Evolutionary conservation across 2,797 vertebrate species (phyloP).

Genomic region (Notoglanidium macrostoma): DNA sequence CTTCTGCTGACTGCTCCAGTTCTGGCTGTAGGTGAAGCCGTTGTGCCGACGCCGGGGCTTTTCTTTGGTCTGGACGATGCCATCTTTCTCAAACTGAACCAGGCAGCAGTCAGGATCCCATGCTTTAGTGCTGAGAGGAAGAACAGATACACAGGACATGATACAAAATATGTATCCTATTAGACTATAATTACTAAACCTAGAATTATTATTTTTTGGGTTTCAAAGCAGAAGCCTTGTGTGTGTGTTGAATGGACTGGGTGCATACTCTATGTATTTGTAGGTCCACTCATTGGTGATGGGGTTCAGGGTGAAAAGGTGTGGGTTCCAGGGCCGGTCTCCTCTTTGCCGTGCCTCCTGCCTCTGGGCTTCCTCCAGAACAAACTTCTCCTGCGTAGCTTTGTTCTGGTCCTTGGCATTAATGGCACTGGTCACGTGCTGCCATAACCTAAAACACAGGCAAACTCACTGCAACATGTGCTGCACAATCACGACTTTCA

Average conservation of each 20-base stretch:
- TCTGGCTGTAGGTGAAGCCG: constrained; percentile 75
- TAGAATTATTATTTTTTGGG: neutral
- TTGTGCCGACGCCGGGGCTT: constrained; percentile 68
- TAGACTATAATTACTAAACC: neutral
- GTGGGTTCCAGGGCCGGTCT: constrained; percentile 80
- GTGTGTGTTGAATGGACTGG: neutral
- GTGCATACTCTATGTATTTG: constrained; percentile 84
- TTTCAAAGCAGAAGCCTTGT: neutral
- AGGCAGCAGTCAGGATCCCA: constrained; percentile 87
- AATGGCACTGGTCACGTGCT: constrained; percentile 90
- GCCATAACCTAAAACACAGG: constrained; percentile 83
- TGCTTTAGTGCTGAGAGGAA: constrained; percentile 74
- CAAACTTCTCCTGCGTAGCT: constrained; percentile 91
- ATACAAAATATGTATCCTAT: neutral
- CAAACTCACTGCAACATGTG: neutral
- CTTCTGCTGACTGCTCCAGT: constrained; percentile 79
- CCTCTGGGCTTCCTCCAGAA: constrained; percentile 90
- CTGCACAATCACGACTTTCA: neutral
- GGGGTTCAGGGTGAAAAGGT: constrained; percentile 82
- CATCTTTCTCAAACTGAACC: constrained; percentile 89
- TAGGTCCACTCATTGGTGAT: constrained; percentile 86
- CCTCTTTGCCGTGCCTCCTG: constrained; percentile 77
- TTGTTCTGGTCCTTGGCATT: constrained; percentile 84
- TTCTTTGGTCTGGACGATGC: constrained; percentile 86
- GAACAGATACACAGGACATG: neutral